Base-by-base conservation (phyloP, 2,113 vertebrate species). In the Malurus cyaneus region DNA sequence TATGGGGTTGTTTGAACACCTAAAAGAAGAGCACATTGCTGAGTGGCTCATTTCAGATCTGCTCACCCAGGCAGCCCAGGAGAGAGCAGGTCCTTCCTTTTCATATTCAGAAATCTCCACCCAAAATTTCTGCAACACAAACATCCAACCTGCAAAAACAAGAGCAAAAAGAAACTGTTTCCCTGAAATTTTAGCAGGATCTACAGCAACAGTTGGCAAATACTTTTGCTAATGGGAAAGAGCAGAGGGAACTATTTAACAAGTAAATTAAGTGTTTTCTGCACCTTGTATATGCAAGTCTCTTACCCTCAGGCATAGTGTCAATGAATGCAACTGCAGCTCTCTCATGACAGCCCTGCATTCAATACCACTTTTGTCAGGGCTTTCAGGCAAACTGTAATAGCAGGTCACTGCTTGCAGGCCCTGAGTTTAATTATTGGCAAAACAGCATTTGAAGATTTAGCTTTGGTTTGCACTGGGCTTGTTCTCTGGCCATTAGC, bases 181-280 rank as follows among this genome's bases (percentile, higher is more conserved):
- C 57, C 26, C 8, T 12, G 19, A 92, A 80, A 28, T 34, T 46
- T 77, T 46, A 88, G 65, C 31, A 53, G 29, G 17, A 66, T 54
- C 50, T 85, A 46, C 60, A 83, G 44, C 25, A 1, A 0, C 47
- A 82, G 44, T 32, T 60, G 46, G 9, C 32, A 79, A 71, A 86
- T 36, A 10, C 29, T 90, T 70, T 25, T 56, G 50, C 29, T 89
- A 72, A 86, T 52, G 57, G 15, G 23, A 89, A 92, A 89, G 71
- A 93, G 32, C 77, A 39, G 8, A 73, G 21, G 53, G 49, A 89
- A 60, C 46, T 36, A 59, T 93, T 94, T 88, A 88, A 96, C 61
- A 56, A 80, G 79, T 64, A 95, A 86, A 93, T 86, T 65, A 89
- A 91, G 74, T 62, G 53, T 94, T 95, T 93, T 83, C 85, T 93